Conservation (phyloP, 2,113 vertebrate genomes). For the Hydrolagus affinis region DNA sequence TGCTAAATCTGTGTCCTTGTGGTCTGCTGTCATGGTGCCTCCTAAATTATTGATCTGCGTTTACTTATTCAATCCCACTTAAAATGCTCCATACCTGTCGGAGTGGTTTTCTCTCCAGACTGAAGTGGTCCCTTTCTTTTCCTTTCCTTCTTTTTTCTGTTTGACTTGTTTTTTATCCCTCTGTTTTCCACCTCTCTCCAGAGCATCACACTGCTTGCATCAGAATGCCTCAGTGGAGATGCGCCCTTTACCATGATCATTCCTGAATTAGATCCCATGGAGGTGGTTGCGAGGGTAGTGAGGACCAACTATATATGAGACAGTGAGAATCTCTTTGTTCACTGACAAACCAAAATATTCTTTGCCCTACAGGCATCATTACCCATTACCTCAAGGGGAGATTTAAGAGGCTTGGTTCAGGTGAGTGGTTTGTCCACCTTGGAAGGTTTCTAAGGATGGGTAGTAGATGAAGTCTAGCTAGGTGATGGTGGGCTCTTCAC, state of each 20-base stretch:
- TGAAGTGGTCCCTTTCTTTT: too few species aligned
- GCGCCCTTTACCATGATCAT: conserved; percentile 22
- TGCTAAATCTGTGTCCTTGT: too few species aligned
- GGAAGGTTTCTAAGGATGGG: not conserved
- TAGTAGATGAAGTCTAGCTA: too few species aligned
- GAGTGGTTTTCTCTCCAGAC: too few species aligned
- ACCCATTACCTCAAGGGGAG: conserved; percentile 27
- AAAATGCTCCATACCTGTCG: too few species aligned
- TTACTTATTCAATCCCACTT: too few species aligned
- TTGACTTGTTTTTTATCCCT: too few species aligned
- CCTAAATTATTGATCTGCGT: too few species aligned
- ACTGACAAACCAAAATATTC: not conserved
- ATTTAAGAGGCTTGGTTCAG: conserved; percentile 3
- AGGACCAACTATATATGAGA: not conserved
- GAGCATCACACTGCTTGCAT: not conserved
- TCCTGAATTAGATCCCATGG: not conserved
- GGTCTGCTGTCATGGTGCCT: too few species aligned
- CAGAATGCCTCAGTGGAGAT: not conserved
- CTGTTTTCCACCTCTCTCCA: not conserved
- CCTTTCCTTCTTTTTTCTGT: too few species aligned
- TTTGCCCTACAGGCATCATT: conserved; percentile 26
- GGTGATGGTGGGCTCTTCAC: too few species aligned
- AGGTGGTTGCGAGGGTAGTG: not conserved
- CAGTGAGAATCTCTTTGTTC: not conserved
- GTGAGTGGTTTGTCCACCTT: conserved; percentile 10